Evolutionary conservation across 2,113 vertebrate species (phyloP).

Genomic region (Notechis scutatus): DNA sequence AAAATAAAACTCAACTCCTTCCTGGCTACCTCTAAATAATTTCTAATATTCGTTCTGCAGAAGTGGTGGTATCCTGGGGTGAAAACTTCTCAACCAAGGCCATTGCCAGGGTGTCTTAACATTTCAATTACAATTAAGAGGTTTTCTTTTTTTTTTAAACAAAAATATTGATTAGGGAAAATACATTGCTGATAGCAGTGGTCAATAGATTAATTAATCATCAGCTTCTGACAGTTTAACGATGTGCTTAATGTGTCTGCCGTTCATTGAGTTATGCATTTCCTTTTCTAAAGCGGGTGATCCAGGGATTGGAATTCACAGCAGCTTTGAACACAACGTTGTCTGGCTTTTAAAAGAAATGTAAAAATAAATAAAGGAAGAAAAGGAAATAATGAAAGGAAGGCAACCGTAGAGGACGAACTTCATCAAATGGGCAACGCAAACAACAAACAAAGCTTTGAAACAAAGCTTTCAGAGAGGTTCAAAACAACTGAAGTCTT

Average conservation of each 20-base stretch:
- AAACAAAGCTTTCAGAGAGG: neutral
- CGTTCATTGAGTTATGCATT: conserved; percentile 64
- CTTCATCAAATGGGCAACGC: neutral
- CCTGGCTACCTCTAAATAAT: neutral
- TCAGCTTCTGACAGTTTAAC: conserved; percentile 50
- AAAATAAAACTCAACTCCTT: neutral
- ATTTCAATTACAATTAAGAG: conserved; percentile 61
- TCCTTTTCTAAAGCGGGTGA: conserved; percentile 53
- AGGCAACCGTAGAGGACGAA: neutral
- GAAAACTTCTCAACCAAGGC: conserved; percentile 32
- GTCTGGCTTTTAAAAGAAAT: neutral
- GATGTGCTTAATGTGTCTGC: conserved; percentile 62
- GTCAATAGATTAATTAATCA: conserved; percentile 62
- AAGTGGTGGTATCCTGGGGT: neutral
- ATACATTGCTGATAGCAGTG: conserved; percentile 62
- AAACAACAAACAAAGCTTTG: neutral
- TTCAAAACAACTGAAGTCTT: neutral
- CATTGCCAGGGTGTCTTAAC: conserved; percentile 44
- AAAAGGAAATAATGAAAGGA: neutral
- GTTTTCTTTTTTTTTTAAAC: neutral
- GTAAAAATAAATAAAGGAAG: neutral
- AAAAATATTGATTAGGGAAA: conserved; percentile 64
- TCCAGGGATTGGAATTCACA: conserved; percentile 57
- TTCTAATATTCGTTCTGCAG: neutral
- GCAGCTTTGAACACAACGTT: conserved; percentile 22